phyloP scores from a whole-genome alignment of 2,888 invertebrate genomes.

The Hirtodrosophila trivittata region DNA sequence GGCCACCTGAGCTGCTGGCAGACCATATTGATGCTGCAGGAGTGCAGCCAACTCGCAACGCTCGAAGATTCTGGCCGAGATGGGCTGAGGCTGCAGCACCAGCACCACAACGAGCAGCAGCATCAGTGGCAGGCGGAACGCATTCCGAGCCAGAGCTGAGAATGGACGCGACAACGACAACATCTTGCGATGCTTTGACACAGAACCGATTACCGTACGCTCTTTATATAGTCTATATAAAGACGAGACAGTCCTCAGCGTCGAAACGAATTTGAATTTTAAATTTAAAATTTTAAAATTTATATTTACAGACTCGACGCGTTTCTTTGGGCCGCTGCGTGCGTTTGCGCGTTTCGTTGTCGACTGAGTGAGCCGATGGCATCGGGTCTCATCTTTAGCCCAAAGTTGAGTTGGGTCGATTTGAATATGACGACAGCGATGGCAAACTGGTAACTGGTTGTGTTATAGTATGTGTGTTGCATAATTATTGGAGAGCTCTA shows the following conservation, averaged over 20 bases:
- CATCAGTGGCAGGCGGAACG: not conserved
- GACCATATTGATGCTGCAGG: conserved; percentile 85
- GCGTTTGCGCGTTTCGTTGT: conserved; percentile 69
- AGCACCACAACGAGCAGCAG: conserved; percentile 16
- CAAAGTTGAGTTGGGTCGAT: conserved; percentile 53
- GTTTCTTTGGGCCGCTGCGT: conserved; percentile 52
- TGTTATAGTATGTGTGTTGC: conserved; percentile 48
- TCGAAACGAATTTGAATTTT: conserved; percentile 40
- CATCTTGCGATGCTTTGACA: conserved; percentile 59
- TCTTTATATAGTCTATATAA: conserved; percentile 36
- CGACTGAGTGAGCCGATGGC: conserved; percentile 58
- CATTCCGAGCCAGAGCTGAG: conserved; percentile 18
- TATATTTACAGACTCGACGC: conserved; percentile 20
- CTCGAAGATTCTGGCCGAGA: conserved; percentile 84
- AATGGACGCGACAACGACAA: conserved; percentile 34
- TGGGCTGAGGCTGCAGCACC: conserved; percentile 23
- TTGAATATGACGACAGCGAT: conserved; percentile 71
- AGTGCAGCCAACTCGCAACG: conserved; percentile 89
- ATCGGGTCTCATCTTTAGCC: conserved; percentile 67
- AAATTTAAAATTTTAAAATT: conserved; percentile 24
- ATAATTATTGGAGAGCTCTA: conserved; percentile 58
- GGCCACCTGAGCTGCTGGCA: conserved; percentile 85
- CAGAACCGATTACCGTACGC: conserved; percentile 10
- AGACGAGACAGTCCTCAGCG: conserved; percentile 39
- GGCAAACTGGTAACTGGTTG: conserved; percentile 79